Evolutionary conservation across 2,113 vertebrate genomes (phyloP).

Genomic region (Percopsis transmontana): DNA sequence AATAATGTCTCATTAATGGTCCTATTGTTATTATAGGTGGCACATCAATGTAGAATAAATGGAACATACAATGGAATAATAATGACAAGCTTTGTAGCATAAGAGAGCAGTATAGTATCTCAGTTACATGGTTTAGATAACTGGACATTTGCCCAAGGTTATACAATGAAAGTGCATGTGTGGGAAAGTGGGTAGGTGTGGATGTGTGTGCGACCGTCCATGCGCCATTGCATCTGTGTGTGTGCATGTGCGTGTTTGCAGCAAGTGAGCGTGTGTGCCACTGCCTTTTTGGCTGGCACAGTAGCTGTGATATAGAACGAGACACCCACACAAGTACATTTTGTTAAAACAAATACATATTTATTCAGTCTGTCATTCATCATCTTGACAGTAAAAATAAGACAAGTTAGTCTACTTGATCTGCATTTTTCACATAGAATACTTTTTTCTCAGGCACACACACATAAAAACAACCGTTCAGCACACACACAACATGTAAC

Average conservation of each 20-base stretch:
- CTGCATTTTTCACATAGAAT: constrained; percentile 25
- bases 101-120: too few species aligned
- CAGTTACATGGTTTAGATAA: constrained; percentile 19
- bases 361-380: constrained; percentile 59
- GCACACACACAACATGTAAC: constrained; percentile 1
- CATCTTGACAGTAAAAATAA: constrained; percentile 55
- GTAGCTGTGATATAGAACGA: constrained; percentile 53
- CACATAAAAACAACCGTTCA: constrained; percentile 12
- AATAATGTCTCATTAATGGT: too few species aligned
- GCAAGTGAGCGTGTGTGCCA: background rate
- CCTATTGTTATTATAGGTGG: too few species aligned
- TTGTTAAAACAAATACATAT: constrained; percentile 72
- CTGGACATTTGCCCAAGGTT: constrained; percentile 51
- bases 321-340: constrained; percentile 50
- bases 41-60: background rate
- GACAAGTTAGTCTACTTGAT: constrained; percentile 28
- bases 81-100: too few species aligned
- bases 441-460: constrained; percentile 40
- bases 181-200: background rate
- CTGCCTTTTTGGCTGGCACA: constrained; percentile 15
- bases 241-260: background rate
- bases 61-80: too few species aligned
- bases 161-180: constrained; percentile 39
- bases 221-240: background rate
- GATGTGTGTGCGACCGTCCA: background rate